A percentile compares a stretch with the other conserved stretches of the same genome.
Conservation (phyloP, 2,113 vertebrate species). For the Chlamydotis undulata region DNA sequence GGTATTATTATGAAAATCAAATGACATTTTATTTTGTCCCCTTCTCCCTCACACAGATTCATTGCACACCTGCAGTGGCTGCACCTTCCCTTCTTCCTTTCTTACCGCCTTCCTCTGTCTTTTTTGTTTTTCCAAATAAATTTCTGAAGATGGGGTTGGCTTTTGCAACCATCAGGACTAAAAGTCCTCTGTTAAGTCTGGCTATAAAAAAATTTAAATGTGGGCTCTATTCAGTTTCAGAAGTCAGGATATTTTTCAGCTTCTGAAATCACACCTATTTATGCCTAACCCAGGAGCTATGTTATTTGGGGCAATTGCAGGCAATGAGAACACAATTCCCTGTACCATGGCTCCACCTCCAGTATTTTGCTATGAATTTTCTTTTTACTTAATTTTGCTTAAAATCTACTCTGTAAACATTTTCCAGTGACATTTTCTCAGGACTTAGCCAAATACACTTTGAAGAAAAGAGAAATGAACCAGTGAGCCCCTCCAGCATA, state of each 20-base stretch:
- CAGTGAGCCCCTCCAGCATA: neutral
- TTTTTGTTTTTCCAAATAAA: neutral
- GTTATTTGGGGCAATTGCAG: neutral
- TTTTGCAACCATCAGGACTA: neutral
- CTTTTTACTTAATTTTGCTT: neutral
- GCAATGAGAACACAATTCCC: neutral
- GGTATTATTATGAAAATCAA: neutral
- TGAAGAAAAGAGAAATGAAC: neutral
- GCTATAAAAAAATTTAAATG: neutral
- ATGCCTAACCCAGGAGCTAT: neutral
- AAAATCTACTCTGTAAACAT: neutral
- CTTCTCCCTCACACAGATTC: neutral
- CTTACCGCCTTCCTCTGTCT: neutral
- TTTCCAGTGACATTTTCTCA: neutral
- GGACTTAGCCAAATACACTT: neutral
- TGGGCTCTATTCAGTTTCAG: neutral
- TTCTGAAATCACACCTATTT: neutral
- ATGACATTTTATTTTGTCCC: neutral
- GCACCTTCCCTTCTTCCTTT: neutral
- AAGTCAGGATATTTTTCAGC: neutral
- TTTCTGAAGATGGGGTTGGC: neutral
- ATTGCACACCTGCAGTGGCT: neutral
- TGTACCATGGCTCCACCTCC: conserved; percentile 65
- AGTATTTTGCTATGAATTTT: conserved; percentile 45
- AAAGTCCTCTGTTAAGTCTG: neutral